Evolutionary conservation across 2,888 invertebrate species (phyloP).

Genomic region (Eueremaeus valkanovi): DNA sequence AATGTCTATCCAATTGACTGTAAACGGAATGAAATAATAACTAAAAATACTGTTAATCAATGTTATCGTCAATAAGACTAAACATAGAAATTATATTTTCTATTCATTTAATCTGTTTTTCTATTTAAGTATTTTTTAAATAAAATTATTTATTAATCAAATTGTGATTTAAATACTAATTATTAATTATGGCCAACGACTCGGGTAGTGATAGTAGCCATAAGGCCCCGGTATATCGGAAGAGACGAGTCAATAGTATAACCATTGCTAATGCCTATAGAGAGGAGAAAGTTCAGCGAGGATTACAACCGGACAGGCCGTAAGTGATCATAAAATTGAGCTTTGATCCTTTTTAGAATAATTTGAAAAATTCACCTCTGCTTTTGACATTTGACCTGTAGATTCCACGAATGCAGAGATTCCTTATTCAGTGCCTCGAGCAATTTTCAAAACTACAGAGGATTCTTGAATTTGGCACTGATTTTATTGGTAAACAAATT

Average conservation of each 20-base stretch:
- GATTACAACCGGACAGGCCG: slow-evolving; percentile 39
- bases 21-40: too few species aligned
- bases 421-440: slow-evolving; percentile 89
- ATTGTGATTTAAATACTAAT: background rate
- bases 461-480: slow-evolving; percentile 58
- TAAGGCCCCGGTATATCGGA: background rate
- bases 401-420: slow-evolving; percentile 64
- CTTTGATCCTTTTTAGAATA: background rate
- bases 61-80: too few species aligned
- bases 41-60: too few species aligned
- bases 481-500: slow-evolving; percentile 55
- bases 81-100: too few species aligned
- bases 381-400: background rate
- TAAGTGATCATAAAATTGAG: slow-evolving; percentile 16
- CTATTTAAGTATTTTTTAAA: too few species aligned
- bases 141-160: background rate
- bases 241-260: slow-evolving; percentile 1
- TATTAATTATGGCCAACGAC: background rate
- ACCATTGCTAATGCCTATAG: background rate
- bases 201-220: background rate
- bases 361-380: background rate
- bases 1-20: too few species aligned
- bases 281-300: slow-evolving; percentile 25
- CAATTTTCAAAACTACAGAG: slow-evolving; percentile 59
- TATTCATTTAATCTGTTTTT: too few species aligned